Evolutionary conservation across 2,888 invertebrate species (phyloP).

Genomic region (Saturnia japonica): DNA sequence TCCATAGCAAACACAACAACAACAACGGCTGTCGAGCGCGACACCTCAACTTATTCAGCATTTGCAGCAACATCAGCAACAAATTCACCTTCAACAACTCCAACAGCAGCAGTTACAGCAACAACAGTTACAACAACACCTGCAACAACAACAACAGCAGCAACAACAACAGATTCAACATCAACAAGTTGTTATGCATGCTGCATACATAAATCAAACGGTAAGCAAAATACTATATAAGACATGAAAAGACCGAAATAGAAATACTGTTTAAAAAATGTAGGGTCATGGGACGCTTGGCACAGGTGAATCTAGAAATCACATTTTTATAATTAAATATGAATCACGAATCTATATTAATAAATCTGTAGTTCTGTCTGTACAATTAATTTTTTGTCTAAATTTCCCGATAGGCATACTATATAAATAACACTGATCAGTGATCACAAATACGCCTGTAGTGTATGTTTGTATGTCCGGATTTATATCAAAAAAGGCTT

Average conservation of each 20-base stretch:
- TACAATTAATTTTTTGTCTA: too few species aligned
- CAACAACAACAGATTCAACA: constrained; percentile 56
- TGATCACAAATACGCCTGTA: too few species aligned
- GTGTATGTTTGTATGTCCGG: too few species aligned
- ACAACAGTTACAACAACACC: constrained; percentile 51
- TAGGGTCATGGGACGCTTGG: too few species aligned
- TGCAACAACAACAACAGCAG: constrained; percentile 52
- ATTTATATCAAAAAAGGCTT: too few species aligned
- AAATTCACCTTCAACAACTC: constrained; percentile 52
- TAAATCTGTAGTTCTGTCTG: too few species aligned
- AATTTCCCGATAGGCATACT: too few species aligned
- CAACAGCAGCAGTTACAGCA: constrained; percentile 61
- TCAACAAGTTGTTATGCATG: constrained; percentile 74
- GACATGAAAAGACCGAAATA: neutral
- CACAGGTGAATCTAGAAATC: too few species aligned
- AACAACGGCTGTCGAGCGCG: constrained; percentile 26
- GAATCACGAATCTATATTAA: too few species aligned
- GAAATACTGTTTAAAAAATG: too few species aligned
- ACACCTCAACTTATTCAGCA: constrained; percentile 43
- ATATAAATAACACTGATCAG: too few species aligned
- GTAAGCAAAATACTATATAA: constrained; percentile 45
- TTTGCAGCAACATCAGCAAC: constrained; percentile 59
- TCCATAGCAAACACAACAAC: constrained; percentile 45
- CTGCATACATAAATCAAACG: constrained; percentile 72
- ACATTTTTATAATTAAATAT: too few species aligned